Percentiles rank a stretch among this genome's conserved stretches.
phyloP scores from a whole-genome alignment of 92 coral and sea anemone genomes.

The Porites rus region DNA sequence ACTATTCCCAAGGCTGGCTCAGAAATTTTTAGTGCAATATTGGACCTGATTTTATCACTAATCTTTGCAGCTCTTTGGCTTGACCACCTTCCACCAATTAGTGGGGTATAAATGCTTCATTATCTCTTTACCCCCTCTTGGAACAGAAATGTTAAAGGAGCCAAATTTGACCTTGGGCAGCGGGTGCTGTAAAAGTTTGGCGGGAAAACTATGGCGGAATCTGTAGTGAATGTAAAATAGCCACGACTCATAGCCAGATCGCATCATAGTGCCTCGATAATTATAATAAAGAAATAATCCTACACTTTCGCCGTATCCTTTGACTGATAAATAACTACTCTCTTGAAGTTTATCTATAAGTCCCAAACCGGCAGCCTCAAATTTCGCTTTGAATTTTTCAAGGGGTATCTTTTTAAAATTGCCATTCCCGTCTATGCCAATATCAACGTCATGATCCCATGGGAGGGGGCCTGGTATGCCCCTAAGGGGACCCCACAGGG shows the following conservation, averaged over 20 bases:
- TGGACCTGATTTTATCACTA: too few species aligned
- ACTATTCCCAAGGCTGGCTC: too few species aligned
- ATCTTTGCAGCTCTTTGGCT: too few species aligned
- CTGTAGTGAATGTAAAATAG: constrained; percentile 32
- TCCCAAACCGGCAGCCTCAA: constrained; percentile 42
- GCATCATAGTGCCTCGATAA: constrained; percentile 23
- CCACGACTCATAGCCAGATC: constrained; percentile 59
- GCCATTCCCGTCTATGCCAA: constrained; percentile 27
- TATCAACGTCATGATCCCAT: constrained; percentile 67
- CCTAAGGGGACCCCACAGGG: constrained; percentile 67
- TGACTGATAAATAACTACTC: not conserved
- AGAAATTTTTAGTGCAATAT: too few species aligned
- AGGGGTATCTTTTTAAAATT: constrained; percentile 17
- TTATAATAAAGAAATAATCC: constrained; percentile 25
- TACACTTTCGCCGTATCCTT: not conserved
- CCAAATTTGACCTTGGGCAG: not conserved
- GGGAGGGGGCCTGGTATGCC: constrained; percentile 54
- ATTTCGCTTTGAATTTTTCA: constrained; percentile 47
- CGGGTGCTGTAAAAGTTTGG: too few species aligned
- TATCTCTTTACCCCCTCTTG: not conserved
- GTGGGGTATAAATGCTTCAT: too few species aligned
- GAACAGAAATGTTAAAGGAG: not conserved
- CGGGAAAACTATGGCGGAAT: constrained; percentile 37
- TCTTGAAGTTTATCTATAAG: constrained; percentile 31
- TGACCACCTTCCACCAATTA: too few species aligned